Evolutionary conservation across 2,113 vertebrate genomes (phyloP).

Genomic region (Carollia perspicillata): DNA sequence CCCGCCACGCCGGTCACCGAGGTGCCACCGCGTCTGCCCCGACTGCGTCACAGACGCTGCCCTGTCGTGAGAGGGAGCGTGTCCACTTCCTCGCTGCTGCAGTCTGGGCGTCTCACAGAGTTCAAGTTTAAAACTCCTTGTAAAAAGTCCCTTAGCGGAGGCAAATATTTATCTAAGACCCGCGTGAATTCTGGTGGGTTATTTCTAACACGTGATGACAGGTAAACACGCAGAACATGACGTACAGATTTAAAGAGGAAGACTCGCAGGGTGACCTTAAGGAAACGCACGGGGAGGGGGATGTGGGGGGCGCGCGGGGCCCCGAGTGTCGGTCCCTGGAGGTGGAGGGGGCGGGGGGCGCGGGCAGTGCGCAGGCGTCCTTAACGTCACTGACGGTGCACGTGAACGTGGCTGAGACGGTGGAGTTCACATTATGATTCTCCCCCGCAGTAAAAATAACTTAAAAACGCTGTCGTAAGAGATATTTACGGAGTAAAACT

Average conservation of each 20-base stretch:
- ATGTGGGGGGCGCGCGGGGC: fast-evolving
- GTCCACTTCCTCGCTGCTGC: not conserved
- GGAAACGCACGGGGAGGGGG: not conserved
- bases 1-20: too few relatives aligned
- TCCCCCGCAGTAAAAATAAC: not conserved
- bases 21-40: too few relatives aligned
- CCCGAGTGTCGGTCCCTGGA: not conserved
- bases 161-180: slow-evolving; percentile 16
- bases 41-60: not conserved
- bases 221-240: not conserved
- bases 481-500: not conserved
- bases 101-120: not conserved
- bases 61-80: not conserved
- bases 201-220: not conserved
- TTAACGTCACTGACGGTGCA: not conserved
- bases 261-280: not conserved
- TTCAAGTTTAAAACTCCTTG: not conserved
- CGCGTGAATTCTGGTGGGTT: not conserved
- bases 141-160: not conserved
- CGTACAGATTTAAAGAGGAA: not conserved
- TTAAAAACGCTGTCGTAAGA: not conserved
- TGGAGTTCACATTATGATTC: not conserved
- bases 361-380: too few relatives aligned
- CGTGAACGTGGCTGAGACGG: not conserved
- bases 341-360: not conserved